Conservation (phyloP, 2,113 vertebrate species). For the Galbula dea region DNA sequence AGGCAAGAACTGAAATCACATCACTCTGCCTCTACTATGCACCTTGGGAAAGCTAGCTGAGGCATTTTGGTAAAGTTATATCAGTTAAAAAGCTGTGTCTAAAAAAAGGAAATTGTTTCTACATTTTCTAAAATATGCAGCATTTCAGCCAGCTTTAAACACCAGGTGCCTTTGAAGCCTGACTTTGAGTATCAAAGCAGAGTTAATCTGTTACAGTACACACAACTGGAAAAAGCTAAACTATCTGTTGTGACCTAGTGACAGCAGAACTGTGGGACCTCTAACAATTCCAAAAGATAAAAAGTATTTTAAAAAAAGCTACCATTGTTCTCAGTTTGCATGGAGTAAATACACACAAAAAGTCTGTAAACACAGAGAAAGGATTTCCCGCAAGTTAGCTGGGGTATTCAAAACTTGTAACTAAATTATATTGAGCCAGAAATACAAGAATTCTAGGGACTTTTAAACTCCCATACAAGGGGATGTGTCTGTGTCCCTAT, state of each 20-base stretch:
- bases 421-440: neutral
- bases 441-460: neutral
- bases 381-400: slow-evolving; percentile 39
- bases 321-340: slow-evolving; percentile 20
- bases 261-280: slow-evolving; percentile 7
- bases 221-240: neutral
- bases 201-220: neutral
- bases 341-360: slow-evolving; percentile 16
- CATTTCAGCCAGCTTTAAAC: neutral
- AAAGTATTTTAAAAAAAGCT: neutral
- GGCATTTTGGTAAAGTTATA: neutral
- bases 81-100: neutral
- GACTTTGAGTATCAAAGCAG: neutral
- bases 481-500: neutral
- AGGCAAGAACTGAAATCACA: neutral
- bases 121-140: neutral
- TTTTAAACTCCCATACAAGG: neutral
- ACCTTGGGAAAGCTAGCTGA: neutral
- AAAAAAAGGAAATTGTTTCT: neutral
- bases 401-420: slow-evolving; percentile 9
- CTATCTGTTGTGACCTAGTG: slow-evolving; percentile 2
- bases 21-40: neutral
- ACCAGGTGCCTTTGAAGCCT: neutral
- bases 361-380: slow-evolving; percentile 46
- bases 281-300: slow-evolving; percentile 31